Percentiles rank a stretch among this genome's conserved stretches.
Evolutionary conservation across 2,888 invertebrate genomes (phyloP).

Genomic region (Sussaba pulchella): DNA sequence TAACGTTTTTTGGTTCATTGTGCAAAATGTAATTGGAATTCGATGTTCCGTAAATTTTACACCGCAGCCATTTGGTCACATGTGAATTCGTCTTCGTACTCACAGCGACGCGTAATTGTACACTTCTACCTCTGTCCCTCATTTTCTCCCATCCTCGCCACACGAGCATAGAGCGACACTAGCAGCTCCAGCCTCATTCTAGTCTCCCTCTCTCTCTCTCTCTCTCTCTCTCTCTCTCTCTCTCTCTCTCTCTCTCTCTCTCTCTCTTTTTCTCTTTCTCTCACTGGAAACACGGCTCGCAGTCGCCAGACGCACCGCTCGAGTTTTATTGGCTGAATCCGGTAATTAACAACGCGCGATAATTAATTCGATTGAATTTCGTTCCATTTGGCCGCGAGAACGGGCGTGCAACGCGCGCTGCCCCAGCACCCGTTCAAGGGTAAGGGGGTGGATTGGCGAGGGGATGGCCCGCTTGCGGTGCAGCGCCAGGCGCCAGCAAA

Average conservation of each 20-base stretch:
- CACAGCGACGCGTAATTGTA: constrained; percentile 49
- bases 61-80: constrained; percentile 46
- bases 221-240: constrained; percentile 39
- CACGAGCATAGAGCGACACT: background rate
- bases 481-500: constrained; percentile 67
- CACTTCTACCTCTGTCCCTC: constrained; percentile 44
- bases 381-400: constrained; percentile 70
- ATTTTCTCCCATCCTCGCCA: constrained; percentile 37
- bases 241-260: constrained; percentile 27
- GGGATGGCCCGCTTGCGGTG: constrained; percentile 12
- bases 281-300: constrained; percentile 27
- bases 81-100: constrained; percentile 32
- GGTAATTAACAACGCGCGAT: constrained; percentile 79
- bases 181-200: background rate
- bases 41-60: constrained; percentile 73
- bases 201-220: constrained; percentile 16
- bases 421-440: constrained; percentile 2
- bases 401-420: constrained; percentile 34
- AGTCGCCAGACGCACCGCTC: constrained; percentile 48
- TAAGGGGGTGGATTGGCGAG: constrained; percentile 10
- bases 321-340: constrained; percentile 77
- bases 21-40: constrained; percentile 73
- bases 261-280: background rate
- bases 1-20: constrained; percentile 32
- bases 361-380: constrained; percentile 81